phyloP scores from a whole-genome alignment of 1,140 invertebrate genomes.

The Drosophila ercepeae region DNA sequence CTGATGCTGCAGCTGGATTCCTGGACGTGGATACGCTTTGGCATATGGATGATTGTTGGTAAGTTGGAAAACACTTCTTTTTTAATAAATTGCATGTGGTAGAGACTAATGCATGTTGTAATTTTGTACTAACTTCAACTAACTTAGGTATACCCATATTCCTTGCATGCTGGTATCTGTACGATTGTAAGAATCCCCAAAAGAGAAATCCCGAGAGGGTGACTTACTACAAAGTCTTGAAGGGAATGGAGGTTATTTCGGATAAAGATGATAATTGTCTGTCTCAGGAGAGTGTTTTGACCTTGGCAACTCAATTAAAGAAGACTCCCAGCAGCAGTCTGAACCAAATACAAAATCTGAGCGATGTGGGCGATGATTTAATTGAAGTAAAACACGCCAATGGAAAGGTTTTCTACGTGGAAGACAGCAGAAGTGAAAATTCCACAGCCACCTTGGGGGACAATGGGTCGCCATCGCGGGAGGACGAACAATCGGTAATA shows the following conservation, averaged over 20 bases:
- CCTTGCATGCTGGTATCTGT: constrained; percentile 78
- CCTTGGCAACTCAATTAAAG: constrained; percentile 45
- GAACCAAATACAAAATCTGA: constrained; percentile 71
- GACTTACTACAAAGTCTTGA: constrained; percentile 47
- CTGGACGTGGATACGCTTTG: constrained; percentile 90
- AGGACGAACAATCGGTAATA: constrained; percentile 74
- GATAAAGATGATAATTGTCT: constrained; percentile 4
- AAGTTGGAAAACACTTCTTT: constrained; percentile 43
- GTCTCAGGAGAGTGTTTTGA: constrained; percentile 56
- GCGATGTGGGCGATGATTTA: constrained; percentile 67
- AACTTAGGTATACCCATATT: constrained; percentile 74
- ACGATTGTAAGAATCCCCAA: constrained; percentile 62
- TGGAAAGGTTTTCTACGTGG: constrained; percentile 74
- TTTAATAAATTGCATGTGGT: constrained; percentile 48
- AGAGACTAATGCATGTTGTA: constrained; percentile 59
- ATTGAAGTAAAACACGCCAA: constrained; percentile 69
- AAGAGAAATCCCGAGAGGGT: constrained; percentile 65
- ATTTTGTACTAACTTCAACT: constrained; percentile 29
- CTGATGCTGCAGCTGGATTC: constrained; percentile 88
- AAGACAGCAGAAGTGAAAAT: constrained; percentile 65
- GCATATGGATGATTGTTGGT: constrained; percentile 88
- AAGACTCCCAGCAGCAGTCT: constrained; percentile 47
- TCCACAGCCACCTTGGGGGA: constrained; percentile 31
- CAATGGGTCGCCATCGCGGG: constrained; percentile 12
- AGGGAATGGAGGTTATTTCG: constrained; percentile 5